These are phyloP conservation scores for Dendrocincla fuliginosa DNA, from an alignment of 2,797 vertebrate species.

Conservation along the genomic window DNA sequence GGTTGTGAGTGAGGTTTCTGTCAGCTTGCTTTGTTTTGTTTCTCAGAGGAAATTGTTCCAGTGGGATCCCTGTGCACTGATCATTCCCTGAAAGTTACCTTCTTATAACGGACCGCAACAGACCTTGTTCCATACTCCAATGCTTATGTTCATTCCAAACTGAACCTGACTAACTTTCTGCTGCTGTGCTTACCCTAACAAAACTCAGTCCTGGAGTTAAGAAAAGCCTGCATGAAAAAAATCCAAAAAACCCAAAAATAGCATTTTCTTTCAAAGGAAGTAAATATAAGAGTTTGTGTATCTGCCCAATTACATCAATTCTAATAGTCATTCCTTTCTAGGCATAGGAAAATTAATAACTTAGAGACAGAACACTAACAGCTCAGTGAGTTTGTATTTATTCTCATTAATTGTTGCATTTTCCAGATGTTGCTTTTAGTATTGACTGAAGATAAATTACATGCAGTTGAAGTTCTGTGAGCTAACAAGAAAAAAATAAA, in stretches of 20 bases:
- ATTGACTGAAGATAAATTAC: background rate
- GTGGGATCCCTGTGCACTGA: background rate
- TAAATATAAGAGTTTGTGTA: background rate
- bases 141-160: background rate
- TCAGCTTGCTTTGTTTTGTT: background rate
- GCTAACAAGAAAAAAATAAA: background rate
- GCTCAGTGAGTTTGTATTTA: background rate
- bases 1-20: background rate
- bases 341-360: background rate
- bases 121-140: background rate
- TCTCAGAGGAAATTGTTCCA: background rate
- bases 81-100: background rate
- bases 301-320: background rate
- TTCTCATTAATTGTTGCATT: slow-evolving; percentile 36
- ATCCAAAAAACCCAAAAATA: too few relatives aligned
- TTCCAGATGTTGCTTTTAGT: slow-evolving; percentile 31
- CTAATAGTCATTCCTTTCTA: background rate
- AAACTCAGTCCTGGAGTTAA: background rate
- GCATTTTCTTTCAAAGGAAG: background rate
- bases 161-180: background rate
- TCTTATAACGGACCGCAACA: background rate
- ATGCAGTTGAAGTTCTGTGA: background rate
- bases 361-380: background rate
- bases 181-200: background rate
- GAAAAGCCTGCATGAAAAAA: background rate